Conservation (phyloP, 2,797 vertebrate species). For the Sebastes jordani region DNA sequence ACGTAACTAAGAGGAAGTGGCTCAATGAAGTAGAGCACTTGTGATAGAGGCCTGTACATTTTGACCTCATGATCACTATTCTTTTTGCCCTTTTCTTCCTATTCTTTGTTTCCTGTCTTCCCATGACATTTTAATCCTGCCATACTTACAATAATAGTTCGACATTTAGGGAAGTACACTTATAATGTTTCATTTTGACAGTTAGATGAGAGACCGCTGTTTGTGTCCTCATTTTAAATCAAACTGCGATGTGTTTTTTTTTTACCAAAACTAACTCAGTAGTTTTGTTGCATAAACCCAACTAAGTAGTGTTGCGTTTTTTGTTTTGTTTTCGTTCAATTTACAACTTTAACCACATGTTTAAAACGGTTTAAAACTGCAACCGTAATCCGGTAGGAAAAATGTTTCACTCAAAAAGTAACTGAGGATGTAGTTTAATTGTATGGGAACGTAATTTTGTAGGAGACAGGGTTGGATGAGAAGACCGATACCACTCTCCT, state of each 20-base stretch:
- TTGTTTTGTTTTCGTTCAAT: too few species aligned
- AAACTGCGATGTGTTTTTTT: too few species aligned
- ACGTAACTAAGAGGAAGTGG: not conserved
- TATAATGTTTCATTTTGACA: not conserved
- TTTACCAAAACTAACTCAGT: too few species aligned
- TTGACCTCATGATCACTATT: not conserved
- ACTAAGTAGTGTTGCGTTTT: too few species aligned
- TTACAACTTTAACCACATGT: too few species aligned
- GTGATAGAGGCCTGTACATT: not conserved
- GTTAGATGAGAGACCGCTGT: not conserved
- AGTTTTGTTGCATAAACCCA: too few species aligned
- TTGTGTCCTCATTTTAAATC: fast-evolving
- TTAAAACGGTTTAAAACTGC: too few species aligned
- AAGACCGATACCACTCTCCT: not conserved
- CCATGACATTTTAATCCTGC: not conserved
- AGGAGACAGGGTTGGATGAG: not conserved
- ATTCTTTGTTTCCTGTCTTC: not conserved
- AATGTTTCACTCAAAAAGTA: too few species aligned
- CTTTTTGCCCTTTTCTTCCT: not conserved
- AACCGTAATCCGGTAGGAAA: too few species aligned
- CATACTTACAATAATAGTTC: not conserved
- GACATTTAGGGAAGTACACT: not conserved
- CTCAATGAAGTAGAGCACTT: not conserved
- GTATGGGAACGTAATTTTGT: too few species aligned
- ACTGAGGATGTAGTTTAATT: too few species aligned